Evolutionary conservation across 2,113 vertebrate genomes (phyloP).

Genomic region (Nothobranchius kuhntae): DNA sequence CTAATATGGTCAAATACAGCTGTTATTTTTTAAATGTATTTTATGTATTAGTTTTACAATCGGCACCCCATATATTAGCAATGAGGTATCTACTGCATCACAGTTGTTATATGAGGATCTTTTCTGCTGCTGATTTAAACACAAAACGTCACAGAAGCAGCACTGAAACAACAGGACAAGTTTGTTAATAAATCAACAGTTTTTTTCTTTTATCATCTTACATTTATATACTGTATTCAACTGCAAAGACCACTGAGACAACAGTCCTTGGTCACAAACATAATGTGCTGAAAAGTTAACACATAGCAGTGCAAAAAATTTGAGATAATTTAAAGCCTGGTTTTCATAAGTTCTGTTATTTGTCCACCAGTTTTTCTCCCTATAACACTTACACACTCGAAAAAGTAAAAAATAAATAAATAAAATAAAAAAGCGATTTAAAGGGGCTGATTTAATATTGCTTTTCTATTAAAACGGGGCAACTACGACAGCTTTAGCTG

Average conservation of each 20-base stretch:
- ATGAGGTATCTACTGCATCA: conserved; percentile 53
- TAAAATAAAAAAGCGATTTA: not conserved
- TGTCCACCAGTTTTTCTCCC: not conserved
- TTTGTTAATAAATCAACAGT: not conserved
- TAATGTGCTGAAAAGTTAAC: conserved; percentile 16
- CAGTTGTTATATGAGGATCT: conserved; percentile 11
- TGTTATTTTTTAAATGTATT: no score
- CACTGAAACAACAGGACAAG: conserved; percentile 3
- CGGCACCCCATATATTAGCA: conserved; percentile 4
- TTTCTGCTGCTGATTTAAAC: not conserved
- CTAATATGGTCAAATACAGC: no score
- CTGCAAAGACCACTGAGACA: not conserved
- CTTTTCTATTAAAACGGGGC: not conserved
- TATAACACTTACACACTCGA: not conserved
- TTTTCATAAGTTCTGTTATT: not conserved
- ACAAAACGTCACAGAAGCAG: conserved; percentile 6
- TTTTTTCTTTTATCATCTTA: not conserved
- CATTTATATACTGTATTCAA: not conserved
- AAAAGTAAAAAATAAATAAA: not conserved
- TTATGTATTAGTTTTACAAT: no score
- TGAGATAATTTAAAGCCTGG: no score
- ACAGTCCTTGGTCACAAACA: conserved; percentile 58
- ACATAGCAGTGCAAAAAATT: not conserved
- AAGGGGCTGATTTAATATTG: not conserved
- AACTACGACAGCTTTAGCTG: not conserved